Base-by-base conservation (phyloP, 2,113 vertebrate species). In the Aspidoscelis tigris region DNA sequence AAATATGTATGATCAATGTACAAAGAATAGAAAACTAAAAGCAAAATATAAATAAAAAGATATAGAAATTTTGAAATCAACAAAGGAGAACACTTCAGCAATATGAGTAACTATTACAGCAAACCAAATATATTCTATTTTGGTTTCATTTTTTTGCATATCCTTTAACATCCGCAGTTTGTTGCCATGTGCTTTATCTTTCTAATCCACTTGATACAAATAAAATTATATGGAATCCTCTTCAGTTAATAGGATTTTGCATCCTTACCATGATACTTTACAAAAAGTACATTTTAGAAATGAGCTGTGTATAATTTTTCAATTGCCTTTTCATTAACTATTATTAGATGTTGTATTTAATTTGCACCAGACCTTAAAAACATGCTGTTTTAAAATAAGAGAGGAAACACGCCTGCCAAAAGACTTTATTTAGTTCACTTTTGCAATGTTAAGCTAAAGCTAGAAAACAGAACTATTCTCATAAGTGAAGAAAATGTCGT, bases 211-310 rank as follows among this genome's bases (percentile, higher is more conserved):
- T 82, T 41, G 0, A 66, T 84, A 70, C 61, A n/a, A 66, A 77
- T 83, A 80, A 89, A 91, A 84, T 88, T 81, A 72, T 64, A 73
- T 80, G 80, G 82, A 90, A 88, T 88, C 71, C 83, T 70, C 84
- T 86, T 70, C 85, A 90, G 77, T 90, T 83, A 74, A 87, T 76
- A 80, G 84, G 53, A 76, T 87, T 84, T 82, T 55, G 77, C 76
- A 77, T 81, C 44, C 81, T 77, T 33, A 84, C 80, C 33, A 87
- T 82, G 41, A 84, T 86, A 87, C 75, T 81, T 0, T 55, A 79
- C 84, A 71, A 78, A 79, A 64, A 84, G 87, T 0, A 47, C 83
- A 18, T 66, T 84, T 81, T 82, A 84, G 66, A 33, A 81, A 10
- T 0, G 18, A 50, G 14, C 69, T 61, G 0, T 74, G 82, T 47